Conservation (phyloP, 2,888 invertebrate genomes). For the Liodrosophila aerea region DNA sequence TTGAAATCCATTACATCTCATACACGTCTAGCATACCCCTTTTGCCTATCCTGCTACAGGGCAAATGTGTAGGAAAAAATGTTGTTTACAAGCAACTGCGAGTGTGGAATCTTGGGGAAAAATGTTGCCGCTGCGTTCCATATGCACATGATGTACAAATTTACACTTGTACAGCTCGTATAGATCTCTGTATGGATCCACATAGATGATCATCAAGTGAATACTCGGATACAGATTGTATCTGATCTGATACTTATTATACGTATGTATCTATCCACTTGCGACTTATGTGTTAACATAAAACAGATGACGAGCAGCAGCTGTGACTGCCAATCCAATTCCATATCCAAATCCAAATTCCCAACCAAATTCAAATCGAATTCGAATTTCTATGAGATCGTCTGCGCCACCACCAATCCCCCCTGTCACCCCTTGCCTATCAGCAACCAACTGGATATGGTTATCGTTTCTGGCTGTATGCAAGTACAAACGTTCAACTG, state of each 20-base stretch:
- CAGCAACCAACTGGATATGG: conserved; percentile 37
- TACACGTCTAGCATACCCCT: too few relatives aligned
- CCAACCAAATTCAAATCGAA: conserved; percentile 10
- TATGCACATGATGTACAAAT: conserved; percentile 63
- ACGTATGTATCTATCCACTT: conserved; percentile 9
- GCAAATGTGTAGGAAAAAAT: conserved; percentile 15
- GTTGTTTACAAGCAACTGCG: conserved; percentile 63
- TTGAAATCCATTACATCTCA: too few relatives aligned
- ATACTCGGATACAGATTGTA: conserved; percentile 5
- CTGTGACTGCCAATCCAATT: conserved; percentile 68
- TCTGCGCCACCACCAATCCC: too few relatives aligned
- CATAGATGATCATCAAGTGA: background rate
- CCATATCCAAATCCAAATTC: background rate
- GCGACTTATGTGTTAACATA: conserved; percentile 68
- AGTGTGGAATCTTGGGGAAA: conserved; percentile 69
- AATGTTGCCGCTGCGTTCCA: conserved; percentile 56
- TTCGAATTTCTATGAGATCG: background rate
- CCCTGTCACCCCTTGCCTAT: too few relatives aligned
- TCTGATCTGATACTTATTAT: conserved; percentile 11
- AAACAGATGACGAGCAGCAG: conserved; percentile 70
- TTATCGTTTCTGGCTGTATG: conserved; percentile 27
- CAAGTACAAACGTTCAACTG: conserved; percentile 32
- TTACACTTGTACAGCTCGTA: background rate
- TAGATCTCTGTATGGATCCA: background rate
- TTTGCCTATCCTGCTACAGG: background rate